Evolutionary conservation across 2,797 vertebrate species (phyloP).

Genomic region (Karalla daura): DNA sequence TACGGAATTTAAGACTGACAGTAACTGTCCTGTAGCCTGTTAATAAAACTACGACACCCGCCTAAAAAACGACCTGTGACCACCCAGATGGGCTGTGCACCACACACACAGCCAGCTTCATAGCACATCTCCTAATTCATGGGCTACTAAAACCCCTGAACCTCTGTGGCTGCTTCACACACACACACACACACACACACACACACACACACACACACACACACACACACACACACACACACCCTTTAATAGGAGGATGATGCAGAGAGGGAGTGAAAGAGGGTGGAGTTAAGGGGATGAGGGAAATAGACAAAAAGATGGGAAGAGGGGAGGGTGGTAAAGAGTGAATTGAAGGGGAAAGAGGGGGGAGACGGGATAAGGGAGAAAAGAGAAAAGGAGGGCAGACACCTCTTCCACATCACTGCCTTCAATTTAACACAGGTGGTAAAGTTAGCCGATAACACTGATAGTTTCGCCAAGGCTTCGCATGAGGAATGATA

Average conservation of each 20-base stretch:
- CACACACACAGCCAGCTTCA: slow-evolving; percentile 10
- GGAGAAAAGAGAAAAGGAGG: slow-evolving; percentile 63
- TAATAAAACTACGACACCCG: not conserved
- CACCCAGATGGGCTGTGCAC: slow-evolving; percentile 16
- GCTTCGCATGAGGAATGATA: slow-evolving; percentile 71
- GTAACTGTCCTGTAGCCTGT: not conserved
- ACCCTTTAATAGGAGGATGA: slow-evolving; percentile 54
- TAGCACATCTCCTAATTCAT: slow-evolving; percentile 31
- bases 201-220: slow-evolving; percentile 16
- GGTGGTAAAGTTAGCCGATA: slow-evolving; percentile 85
- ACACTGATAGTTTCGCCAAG: slow-evolving; percentile 75
- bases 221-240: slow-evolving; percentile 12
- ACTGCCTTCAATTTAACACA: slow-evolving; percentile 86
- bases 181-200: slow-evolving; percentile 16
- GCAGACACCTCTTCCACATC: slow-evolving; percentile 83
- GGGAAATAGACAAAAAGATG: slow-evolving; percentile 48
- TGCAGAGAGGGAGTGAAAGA: slow-evolving; percentile 31
- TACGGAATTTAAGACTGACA: not conserved
- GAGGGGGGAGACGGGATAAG: slow-evolving; percentile 42
- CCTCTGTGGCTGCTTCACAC: slow-evolving; percentile 3
- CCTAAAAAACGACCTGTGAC: not conserved
- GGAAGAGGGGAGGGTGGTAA: slow-evolving; percentile 27
- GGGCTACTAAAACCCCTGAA: slow-evolving; percentile 27
- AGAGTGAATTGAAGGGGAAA: slow-evolving; percentile 46
- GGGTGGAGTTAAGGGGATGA: slow-evolving; percentile 46